These are phyloP conservation scores for Listronotus bonariensis DNA, from an alignment of 1,140 invertebrate genomes.

Conservation along the genomic window DNA sequence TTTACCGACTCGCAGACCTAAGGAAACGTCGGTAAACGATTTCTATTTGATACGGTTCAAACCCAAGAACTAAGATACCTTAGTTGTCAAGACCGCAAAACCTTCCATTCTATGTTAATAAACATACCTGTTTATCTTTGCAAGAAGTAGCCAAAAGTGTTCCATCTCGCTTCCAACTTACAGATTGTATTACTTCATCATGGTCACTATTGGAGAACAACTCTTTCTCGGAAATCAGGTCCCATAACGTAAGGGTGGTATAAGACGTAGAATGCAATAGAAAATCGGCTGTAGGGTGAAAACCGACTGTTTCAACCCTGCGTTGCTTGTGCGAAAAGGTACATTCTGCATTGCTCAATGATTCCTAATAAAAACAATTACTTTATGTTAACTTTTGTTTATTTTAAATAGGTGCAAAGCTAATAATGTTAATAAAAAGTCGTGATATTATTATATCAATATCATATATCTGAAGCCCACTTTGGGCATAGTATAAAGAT, in stretches of 20 bases:
- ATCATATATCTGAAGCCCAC: too few species aligned
- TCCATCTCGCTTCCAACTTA: constrained; percentile 84
- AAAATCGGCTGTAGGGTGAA: constrained; percentile 86
- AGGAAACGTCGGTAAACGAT: too few species aligned
- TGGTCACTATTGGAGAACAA: constrained; percentile 79
- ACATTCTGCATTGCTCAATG: constrained; percentile 78
- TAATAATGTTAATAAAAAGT: too few species aligned
- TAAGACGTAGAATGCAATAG: constrained; percentile 81
- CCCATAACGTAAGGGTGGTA: constrained; percentile 84
- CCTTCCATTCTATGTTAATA: too few species aligned
- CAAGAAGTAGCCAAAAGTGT: constrained; percentile 73
- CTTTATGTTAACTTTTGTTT: background rate
- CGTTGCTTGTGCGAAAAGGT: constrained; percentile 80
- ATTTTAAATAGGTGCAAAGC: background rate
- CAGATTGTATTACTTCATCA: constrained; percentile 80
- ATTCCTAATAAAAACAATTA: constrained; percentile 59
- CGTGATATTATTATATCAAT: too few species aligned
- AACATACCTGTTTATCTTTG: constrained; percentile 74
- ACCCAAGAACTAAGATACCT: too few species aligned
- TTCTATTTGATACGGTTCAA: background rate
- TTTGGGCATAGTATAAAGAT: too few species aligned
- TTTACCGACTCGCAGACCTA: too few species aligned
- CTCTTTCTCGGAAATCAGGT: constrained; percentile 81
- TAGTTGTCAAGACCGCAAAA: too few species aligned
- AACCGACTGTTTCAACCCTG: constrained; percentile 82